These are phyloP conservation scores for Drosophila hydei DNA, from an alignment of 1,140 invertebrate genomes.

Conservation along the genomic window DNA sequence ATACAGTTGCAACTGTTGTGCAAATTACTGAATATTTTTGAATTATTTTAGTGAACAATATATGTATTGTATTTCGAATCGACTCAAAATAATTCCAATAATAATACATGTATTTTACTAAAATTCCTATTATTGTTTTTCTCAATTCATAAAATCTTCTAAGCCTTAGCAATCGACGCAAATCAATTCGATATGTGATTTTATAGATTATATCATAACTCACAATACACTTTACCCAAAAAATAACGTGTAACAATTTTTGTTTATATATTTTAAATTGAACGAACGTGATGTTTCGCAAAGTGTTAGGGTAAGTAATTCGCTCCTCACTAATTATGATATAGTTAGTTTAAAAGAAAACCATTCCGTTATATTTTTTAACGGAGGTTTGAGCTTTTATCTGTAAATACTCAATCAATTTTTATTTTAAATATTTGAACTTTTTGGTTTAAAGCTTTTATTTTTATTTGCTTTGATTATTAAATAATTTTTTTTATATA, in stretches of 20 bases:
- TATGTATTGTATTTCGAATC: constrained; percentile 74
- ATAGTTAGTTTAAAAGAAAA: no score
- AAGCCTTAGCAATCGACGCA: not conserved
- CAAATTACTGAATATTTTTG: constrained; percentile 74
- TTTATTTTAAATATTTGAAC: no score
- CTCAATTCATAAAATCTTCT: not conserved
- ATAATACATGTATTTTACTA: constrained; percentile 49
- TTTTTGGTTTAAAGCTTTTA: no score
- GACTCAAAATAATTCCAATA: constrained; percentile 74
- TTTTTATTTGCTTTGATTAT: no score
- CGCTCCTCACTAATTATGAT: no score
- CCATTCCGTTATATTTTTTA: no score
- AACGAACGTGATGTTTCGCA: constrained; percentile 24
- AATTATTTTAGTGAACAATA: constrained; percentile 71
- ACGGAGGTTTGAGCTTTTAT: no score
- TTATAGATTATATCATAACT: not conserved
- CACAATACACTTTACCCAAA: constrained; percentile 10
- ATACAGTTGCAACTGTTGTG: constrained; percentile 38
- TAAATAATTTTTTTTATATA: no score
- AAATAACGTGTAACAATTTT: constrained; percentile 4
- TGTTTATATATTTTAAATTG: constrained; percentile 29
- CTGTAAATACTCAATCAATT: no score
- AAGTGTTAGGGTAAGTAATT: constrained; percentile 23
- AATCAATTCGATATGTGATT: not conserved
- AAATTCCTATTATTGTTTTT: not conserved